phyloP scores from a whole-genome alignment of 1,140 invertebrate species.

The Drosophila suzukii region DNA sequence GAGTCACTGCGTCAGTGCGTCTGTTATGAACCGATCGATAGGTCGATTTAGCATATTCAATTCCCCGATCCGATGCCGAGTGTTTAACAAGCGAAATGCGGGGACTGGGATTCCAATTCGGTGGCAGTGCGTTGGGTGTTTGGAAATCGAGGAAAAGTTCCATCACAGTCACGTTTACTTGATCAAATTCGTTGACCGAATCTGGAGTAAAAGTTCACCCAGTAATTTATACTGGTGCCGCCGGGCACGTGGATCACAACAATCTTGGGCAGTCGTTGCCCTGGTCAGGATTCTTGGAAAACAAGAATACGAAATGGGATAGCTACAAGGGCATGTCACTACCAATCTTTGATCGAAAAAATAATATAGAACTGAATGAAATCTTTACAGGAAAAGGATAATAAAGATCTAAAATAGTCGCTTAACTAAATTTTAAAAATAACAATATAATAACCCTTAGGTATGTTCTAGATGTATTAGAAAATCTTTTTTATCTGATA shows the following conservation, averaged over 20 bases:
- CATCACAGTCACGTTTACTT: slow-evolving; percentile 70
- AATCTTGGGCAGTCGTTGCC: slow-evolving; percentile 7
- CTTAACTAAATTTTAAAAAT: no score
- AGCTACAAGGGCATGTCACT: not conserved
- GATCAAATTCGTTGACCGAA: slow-evolving; percentile 68
- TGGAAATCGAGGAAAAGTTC: slow-evolving; percentile 79
- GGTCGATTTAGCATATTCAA: slow-evolving; percentile 70
- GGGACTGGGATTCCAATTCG: slow-evolving; percentile 22
- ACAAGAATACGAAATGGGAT: not conserved
- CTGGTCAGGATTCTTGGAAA: not conserved
- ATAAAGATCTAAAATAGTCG: no score
- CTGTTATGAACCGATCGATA: slow-evolving; percentile 52
- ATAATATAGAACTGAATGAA: no score
- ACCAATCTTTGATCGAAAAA: no score
- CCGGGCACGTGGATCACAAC: slow-evolving; percentile 62
- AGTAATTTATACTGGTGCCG: slow-evolving; percentile 64
- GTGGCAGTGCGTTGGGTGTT: slow-evolving; percentile 33
- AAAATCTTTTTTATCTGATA: no score
- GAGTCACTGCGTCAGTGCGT: slow-evolving; percentile 48
- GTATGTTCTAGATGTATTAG: no score
- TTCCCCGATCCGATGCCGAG: slow-evolving; percentile 11
- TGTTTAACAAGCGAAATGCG: slow-evolving; percentile 43
- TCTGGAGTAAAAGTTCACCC: slow-evolving; percentile 77
- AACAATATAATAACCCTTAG: no score
- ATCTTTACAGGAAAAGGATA: no score